Base-by-base conservation (phyloP, 2,888 invertebrate genomes). In the Cheilosia impressa region DNA sequence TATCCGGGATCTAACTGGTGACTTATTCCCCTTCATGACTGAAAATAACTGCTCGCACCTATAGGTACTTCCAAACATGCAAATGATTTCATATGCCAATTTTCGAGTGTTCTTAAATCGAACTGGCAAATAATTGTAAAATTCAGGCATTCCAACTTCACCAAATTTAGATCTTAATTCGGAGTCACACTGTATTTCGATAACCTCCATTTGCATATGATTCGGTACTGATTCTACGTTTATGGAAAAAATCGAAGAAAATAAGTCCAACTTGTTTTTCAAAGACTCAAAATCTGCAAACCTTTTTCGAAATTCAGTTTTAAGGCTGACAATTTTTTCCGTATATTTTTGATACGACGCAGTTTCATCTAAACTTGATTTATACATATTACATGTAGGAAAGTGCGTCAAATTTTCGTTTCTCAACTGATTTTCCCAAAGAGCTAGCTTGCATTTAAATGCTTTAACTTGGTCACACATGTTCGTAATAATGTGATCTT, bases 281-380 rank as follows among this genome's bases (percentile, higher is more conserved):
- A 87, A 81, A 22, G 60, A 87, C 53, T 84, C 82, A 52, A 87
- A 88, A 88, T 87, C 71, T 60, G 34, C 24, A 85, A 87, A 84
- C 34, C 78, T 87, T 79, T 87, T 87, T 87, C 84, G 79, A 87
- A 87, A 87, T 87, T 88, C 75, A 84, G 68, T 87, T 81, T 43
- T 68, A 38, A 62, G 52, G 17, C 57, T 76, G 68, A 27, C 58
- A 58, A 77, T 77, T 76, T 82, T 58, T 38, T 77, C 55, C 19
- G 63, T 52, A 47, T 66, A 83, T 72, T 82, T 76, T 81, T 75
- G 10, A 80, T 75, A 62, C 22, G 63, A 62, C 66, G 80, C 69
- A 81, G 63, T 82, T 53, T 66, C 65, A 76, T 17, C 68, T 72
- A 55, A 73, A 73, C 45, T 79, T 41, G 58, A 69, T 84, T 79